phyloP scores from a whole-genome alignment of 2,888 invertebrate genomes.

The Drosophila subquinaria region DNA sequence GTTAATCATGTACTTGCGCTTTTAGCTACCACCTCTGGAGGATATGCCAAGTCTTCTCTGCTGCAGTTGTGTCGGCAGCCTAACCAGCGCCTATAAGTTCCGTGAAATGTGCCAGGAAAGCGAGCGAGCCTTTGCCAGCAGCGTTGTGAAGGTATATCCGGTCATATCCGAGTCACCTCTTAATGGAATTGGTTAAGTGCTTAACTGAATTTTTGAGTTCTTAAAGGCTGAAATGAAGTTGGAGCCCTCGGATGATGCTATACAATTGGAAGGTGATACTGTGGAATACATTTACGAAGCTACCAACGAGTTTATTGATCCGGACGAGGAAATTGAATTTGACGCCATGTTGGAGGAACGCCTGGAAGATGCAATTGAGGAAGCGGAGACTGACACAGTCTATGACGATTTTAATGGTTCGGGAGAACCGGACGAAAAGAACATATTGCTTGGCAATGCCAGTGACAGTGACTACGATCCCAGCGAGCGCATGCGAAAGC shows the following conservation, averaged over 20 bases:
- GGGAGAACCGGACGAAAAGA: slow-evolving; percentile 49
- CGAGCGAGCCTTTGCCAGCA: slow-evolving; percentile 78
- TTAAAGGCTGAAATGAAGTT: slow-evolving; percentile 76
- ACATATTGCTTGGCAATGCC: slow-evolving; percentile 47
- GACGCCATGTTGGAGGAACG: slow-evolving; percentile 68
- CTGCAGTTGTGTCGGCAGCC: slow-evolving; percentile 71
- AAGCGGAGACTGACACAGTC: slow-evolving; percentile 25
- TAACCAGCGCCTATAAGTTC: slow-evolving; percentile 79
- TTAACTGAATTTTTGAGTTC: not conserved
- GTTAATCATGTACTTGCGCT: not conserved
- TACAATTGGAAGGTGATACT: slow-evolving; percentile 50
- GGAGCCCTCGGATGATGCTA: slow-evolving; percentile 68
- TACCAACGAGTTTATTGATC: slow-evolving; percentile 77
- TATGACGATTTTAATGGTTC: slow-evolving; percentile 40
- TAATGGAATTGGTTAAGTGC: not conserved
- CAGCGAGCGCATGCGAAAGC: slow-evolving; percentile 62
- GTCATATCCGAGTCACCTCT: not conserved
- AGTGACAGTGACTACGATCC: slow-evolving; percentile 77
- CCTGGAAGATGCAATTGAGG: slow-evolving; percentile 60
- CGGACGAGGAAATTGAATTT: slow-evolving; percentile 74
- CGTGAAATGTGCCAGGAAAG: slow-evolving; percentile 82
- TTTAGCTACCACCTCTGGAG: slow-evolving; percentile 76
- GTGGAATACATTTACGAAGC: slow-evolving; percentile 71
- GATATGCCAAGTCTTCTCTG: slow-evolving; percentile 84
- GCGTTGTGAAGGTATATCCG: slow-evolving; percentile 74